Conservation (phyloP, 2,113 vertebrate species). For the Anas platyrhynchos region DNA sequence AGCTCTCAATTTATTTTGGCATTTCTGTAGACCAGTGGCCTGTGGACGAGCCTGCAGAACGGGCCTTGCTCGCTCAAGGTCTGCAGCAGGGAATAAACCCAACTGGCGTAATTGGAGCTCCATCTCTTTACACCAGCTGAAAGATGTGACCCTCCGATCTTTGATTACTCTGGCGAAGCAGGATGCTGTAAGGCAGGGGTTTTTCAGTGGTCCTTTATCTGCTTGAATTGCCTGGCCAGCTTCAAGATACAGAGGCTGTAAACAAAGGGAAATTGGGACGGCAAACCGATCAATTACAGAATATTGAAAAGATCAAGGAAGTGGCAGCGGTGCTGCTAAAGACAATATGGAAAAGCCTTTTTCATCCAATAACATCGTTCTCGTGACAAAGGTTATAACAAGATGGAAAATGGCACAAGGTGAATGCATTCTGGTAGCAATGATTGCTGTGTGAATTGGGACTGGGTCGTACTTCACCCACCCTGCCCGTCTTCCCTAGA, state of each 20-base stretch:
- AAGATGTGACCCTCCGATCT: not conserved
- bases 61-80: not conserved
- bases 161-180: not conserved
- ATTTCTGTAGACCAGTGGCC: not conserved
- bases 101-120: not conserved
- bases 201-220: slow-evolving; percentile 7
- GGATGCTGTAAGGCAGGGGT: not conserved
- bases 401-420: slow-evolving; percentile 50
- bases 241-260: not conserved
- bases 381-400: slow-evolving; percentile 31
- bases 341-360: not conserved
- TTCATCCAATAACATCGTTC: not conserved
- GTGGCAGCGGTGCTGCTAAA: not conserved
- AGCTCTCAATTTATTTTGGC: not conserved
- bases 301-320: slow-evolving; percentile 44
- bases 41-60: not conserved
- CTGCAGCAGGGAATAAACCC: not conserved
- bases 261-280: slow-evolving; percentile 26
- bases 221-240: not conserved
- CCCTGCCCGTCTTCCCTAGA: not conserved
- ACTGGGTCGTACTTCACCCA: slow-evolving; percentile 10
- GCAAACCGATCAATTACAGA: slow-evolving; percentile 25
- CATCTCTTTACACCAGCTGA: not conserved
- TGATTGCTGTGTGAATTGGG: slow-evolving; percentile 63
- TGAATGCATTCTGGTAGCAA: slow-evolving; percentile 9